Evolutionary conservation across 2,888 invertebrate species (phyloP).

Genomic region (Microplitis manilae): DNA sequence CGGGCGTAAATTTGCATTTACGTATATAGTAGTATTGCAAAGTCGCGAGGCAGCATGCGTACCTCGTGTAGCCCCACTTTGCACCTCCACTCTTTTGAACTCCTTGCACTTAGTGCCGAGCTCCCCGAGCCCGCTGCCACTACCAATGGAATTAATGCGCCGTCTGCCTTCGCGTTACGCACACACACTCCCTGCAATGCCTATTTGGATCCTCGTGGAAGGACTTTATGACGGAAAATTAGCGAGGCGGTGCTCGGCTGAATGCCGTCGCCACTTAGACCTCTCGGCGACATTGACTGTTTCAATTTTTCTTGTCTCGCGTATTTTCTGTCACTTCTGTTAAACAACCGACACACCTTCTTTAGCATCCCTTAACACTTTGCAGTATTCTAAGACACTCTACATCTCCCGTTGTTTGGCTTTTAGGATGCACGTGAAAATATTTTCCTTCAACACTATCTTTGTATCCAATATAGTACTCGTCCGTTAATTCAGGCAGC

Average conservation of each 20-base stretch:
- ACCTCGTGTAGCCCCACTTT: constrained; percentile 26
- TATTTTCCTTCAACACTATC: background rate
- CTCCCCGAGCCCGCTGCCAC: too few relatives aligned
- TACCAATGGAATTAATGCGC: background rate
- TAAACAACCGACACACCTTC: constrained; percentile 59
- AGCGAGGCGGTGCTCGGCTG: constrained; percentile 58
- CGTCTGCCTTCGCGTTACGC: background rate
- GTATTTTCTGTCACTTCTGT: constrained; percentile 51
- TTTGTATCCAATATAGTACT: background rate
- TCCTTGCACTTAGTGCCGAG: background rate
- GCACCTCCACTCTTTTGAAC: constrained; percentile 4
- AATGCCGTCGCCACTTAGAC: constrained; percentile 66
- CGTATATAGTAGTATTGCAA: background rate
- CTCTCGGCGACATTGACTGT: constrained; percentile 45
- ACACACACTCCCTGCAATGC: constrained; percentile 42
- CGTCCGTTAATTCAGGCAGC: too few relatives aligned
- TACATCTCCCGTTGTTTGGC: background rate
- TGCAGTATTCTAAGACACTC: constrained; percentile 49
- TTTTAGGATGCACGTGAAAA: background rate
- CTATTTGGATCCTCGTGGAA: constrained; percentile 61
- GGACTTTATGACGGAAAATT: constrained; percentile 67
- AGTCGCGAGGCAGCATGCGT: constrained; percentile 13
- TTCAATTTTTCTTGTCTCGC: constrained; percentile 52
- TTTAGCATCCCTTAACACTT: constrained; percentile 69
- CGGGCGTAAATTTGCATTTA: constrained; percentile 46